Evolutionary conservation across 2,113 vertebrate species (phyloP).

Genomic region (Melozone crissalis): DNA sequence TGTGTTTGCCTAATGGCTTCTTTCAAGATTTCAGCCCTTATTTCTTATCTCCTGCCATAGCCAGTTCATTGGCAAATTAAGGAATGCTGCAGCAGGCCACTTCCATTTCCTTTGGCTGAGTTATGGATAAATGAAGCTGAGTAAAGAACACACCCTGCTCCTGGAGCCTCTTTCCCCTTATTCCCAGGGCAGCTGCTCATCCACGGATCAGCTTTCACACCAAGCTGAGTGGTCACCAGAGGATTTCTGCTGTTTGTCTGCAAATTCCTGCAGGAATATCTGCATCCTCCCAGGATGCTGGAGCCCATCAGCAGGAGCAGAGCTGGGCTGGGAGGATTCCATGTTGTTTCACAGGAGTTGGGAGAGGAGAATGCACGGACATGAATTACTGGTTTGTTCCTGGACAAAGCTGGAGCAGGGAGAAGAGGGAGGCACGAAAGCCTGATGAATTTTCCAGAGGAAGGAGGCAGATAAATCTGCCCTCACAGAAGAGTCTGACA

Average conservation of each 20-base stretch:
- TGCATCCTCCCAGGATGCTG: neutral
- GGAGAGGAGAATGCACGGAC: neutral
- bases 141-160: neutral
- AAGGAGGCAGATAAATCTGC: slow-evolving; percentile 13
- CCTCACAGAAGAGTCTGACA: neutral
- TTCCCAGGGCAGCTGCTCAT: neutral
- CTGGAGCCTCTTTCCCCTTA: neutral
- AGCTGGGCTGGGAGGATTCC: neutral
- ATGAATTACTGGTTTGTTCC: neutral
- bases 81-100: neutral
- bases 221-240: neutral
- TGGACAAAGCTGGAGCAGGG: neutral
- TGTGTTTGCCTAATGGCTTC: slow-evolving; percentile 4
- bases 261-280: neutral
- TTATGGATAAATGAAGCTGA: neutral
- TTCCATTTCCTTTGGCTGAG: neutral
- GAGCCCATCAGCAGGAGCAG: neutral
- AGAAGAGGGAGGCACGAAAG: neutral
- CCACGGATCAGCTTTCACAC: neutral
- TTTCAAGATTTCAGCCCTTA: slow-evolving; percentile 20
- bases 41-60: neutral
- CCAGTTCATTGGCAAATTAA: neutral
- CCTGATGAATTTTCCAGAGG: slow-evolving; percentile 30
- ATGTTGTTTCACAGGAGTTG: rapidly evolving
- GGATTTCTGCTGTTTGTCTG: neutral